phyloP scores from a whole-genome alignment of 2,888 invertebrate genomes.

The Ochropleura leucogaster region DNA sequence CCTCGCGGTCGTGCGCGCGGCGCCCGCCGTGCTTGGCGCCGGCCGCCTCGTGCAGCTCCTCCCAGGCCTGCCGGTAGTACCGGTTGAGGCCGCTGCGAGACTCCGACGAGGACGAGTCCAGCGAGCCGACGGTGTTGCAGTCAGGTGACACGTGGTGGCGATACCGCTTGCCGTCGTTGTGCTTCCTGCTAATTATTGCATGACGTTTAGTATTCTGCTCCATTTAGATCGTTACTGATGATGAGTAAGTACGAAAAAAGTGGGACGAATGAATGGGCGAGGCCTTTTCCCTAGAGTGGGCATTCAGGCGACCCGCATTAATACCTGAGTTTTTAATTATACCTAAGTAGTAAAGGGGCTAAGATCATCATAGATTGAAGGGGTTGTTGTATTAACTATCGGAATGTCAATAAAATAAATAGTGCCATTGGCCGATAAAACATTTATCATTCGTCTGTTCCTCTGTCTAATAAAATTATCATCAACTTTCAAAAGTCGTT shows the following conservation, averaged over 20 bases:
- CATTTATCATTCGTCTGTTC: not conserved
- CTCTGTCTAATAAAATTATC: not conserved
- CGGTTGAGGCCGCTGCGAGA: slow-evolving; percentile 95
- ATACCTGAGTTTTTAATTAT: not conserved
- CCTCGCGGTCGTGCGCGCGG: slow-evolving; percentile 86
- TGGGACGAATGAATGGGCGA: not conserved
- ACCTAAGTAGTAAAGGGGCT: not conserved
- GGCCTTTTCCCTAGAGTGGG: not conserved
- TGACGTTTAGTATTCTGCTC: slow-evolving; percentile 15
- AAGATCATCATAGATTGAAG: not conserved
- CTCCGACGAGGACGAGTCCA: slow-evolving; percentile 96
- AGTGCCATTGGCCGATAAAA: no score
- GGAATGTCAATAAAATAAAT: not conserved
- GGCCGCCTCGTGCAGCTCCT: slow-evolving; percentile 96
- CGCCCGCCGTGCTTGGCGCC: slow-evolving; percentile 88
- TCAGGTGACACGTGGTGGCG: slow-evolving; percentile 97
- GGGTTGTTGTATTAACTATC: not conserved
- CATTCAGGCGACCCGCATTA: not conserved
- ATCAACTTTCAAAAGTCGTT: not conserved
- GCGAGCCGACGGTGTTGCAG: slow-evolving; percentile 97
- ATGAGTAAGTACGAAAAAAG: not conserved
- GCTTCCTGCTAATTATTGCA: slow-evolving; percentile 77
- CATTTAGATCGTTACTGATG: not conserved
- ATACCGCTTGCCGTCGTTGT: slow-evolving; percentile 95
- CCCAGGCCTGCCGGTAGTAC: slow-evolving; percentile 98